A percentile compares a stretch with the other conserved stretches of the same genome.
Conservation (phyloP, 2,797 vertebrate genomes). For the Urosaurus nigricauda region DNA sequence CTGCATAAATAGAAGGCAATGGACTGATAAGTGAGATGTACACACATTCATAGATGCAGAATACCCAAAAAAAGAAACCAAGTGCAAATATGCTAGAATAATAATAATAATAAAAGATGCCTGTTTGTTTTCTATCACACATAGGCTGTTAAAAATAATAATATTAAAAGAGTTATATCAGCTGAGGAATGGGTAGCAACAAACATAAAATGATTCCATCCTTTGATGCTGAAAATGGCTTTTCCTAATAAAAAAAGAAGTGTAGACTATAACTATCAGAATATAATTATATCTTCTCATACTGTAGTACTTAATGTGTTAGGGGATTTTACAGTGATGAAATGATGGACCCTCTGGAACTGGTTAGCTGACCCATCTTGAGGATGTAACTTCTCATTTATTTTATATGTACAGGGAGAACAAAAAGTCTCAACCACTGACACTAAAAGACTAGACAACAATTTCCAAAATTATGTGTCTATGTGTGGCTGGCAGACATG, state of each 20-base stretch:
- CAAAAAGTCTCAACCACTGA: no score
- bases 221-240: background rate
- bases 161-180: background rate
- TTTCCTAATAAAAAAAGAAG: background rate
- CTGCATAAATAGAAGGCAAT: constrained; percentile 18
- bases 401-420: no score
- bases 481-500: no score
- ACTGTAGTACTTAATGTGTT: background rate
- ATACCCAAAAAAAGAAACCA: background rate
- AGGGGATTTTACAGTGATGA: background rate
- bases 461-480: no score
- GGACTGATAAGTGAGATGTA: background rate
- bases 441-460: no score
- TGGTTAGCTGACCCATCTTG: no score
- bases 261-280: background rate
- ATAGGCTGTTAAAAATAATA: background rate
- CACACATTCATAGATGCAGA: background rate
- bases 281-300: background rate
- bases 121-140: background rate
- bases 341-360: background rate
- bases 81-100: background rate
- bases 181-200: background rate
- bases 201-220: background rate
- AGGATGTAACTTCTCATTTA: no score
- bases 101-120: background rate